Evolutionary conservation across 2,113 vertebrate genomes (phyloP), one percentile per base, ranked within the genome.

Genomic region (Cheirogaleus medius): DNA sequence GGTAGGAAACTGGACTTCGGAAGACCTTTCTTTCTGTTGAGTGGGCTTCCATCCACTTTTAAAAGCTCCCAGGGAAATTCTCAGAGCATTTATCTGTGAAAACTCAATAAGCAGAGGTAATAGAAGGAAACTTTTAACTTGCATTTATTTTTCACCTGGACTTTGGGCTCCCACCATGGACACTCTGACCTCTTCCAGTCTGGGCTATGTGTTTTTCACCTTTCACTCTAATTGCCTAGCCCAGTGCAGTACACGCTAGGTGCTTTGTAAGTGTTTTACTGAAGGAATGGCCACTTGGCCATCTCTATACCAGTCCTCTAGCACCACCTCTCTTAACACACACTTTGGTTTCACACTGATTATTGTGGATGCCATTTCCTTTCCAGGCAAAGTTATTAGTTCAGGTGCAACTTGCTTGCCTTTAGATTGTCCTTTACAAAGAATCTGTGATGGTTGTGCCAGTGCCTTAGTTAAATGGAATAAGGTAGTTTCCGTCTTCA

Each of bases 401-500:
- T 97, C 60, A 82, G 56, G 81, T 81, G 73, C n/a, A 89, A 39
- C 58, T 93, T 83, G 84, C 64, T 93, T 83, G 84, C 39, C 54
- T 91, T 87, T 84, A 74, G n/a, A 73, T 81, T 68, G 47, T 32
- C 60, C 73, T 88, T 20, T 44, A 25, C 82, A 95, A 58, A 86
- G 66, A 73, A 63, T 71, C 14, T 42, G 52, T 83, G 63, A 39
- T 3, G 34, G 29, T 27, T 83, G 49, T 85, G 32, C 76, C 80
- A 64, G 92, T 82, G 29, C 63, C 92, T 88, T 54, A 69, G 39
- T 95, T 84, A 52, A 54, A 60, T 42, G 80, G 47, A 73, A 91
- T 88, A 56, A 90, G 27, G 60, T 78, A 78, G n/a, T 63, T 94
- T 92, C 95, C 69, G n/a, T 94, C 93, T 90, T 97, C 54, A 63